phyloP scores from a whole-genome alignment of 1,140 invertebrate genomes.

The Bombus huntii region DNA sequence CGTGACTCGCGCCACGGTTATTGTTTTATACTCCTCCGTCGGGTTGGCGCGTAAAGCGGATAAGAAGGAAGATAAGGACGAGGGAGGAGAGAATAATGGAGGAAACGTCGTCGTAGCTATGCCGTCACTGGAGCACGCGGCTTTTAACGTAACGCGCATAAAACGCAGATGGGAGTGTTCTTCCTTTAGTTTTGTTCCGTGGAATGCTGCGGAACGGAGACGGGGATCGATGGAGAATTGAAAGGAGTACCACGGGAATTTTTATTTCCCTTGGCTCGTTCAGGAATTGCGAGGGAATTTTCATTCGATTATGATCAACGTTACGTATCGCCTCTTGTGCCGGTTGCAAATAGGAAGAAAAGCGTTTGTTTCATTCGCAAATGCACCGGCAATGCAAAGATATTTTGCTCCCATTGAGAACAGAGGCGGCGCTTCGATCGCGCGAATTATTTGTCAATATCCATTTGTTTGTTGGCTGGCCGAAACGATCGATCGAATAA shows the following conservation, averaged over 20 bases:
- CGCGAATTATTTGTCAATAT: constrained; percentile 64
- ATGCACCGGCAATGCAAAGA: neutral
- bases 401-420: neutral
- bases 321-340: no score
- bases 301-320: constrained; percentile 1
- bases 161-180: constrained; percentile 17
- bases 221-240: constrained; percentile 9
- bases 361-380: neutral
- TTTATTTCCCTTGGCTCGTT: constrained; percentile 24
- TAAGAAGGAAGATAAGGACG: constrained; percentile 52
- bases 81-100: constrained; percentile 49
- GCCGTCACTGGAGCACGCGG: constrained; percentile 18
- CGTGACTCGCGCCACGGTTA: constrained; percentile 40
- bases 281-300: constrained; percentile 1
- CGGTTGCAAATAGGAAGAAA: neutral
- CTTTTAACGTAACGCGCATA: constrained; percentile 52
- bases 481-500: constrained; percentile 58
- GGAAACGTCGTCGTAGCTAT: constrained; percentile 17
- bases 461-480: constrained; percentile 46
- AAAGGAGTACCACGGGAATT: constrained; percentile 14
- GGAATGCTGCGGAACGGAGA: constrained; percentile 17
- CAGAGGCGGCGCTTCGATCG: constrained; percentile 9
- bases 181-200: neutral
- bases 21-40: constrained; percentile 51
- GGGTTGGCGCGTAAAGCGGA: constrained; percentile 28